These are phyloP conservation scores for Falco naumanni DNA, from an alignment of 2,797 vertebrate genomes.

Conservation along the genomic window DNA sequence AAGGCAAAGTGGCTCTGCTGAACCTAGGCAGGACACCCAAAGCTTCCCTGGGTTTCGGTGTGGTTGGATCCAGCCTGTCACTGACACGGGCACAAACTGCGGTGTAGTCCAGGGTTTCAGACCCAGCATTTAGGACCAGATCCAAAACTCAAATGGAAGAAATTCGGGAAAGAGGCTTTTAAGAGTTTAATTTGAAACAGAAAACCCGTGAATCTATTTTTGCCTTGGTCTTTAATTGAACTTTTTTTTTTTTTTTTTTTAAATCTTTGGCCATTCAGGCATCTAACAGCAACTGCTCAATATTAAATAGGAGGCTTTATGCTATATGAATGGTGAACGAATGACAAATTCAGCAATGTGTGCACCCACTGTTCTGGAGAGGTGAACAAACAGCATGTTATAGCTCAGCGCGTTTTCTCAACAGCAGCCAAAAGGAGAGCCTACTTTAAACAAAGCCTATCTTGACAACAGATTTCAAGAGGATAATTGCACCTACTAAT, in stretches of 20 bases:
- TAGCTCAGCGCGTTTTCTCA: neutral
- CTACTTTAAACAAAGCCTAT: constrained; percentile 5
- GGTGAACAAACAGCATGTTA: neutral
- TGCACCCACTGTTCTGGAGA: neutral
- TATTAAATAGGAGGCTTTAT: constrained; percentile 22
- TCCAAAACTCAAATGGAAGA: constrained; percentile 32
- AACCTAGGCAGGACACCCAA: neutral
- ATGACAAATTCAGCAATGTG: neutral
- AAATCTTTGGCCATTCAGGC: neutral
- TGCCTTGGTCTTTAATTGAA: constrained; percentile 27
- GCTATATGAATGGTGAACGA: neutral
- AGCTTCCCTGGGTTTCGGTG: neutral
- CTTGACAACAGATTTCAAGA: constrained; percentile 1
- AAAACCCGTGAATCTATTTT: constrained; percentile 32
- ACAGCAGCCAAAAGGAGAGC: neutral
- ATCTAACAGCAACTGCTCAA: constrained; percentile 1
- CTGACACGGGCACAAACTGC: neutral
- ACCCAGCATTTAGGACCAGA: neutral
- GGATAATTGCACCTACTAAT: neutral
- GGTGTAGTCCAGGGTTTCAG: constrained; percentile 17
- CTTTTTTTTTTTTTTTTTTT: neutral
- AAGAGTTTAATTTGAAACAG: constrained; percentile 57
- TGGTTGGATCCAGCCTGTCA: neutral
- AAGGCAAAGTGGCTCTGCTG: neutral
- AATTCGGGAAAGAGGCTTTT: constrained; percentile 46